These are phyloP conservation scores for Heliothis peltigera DNA, from an alignment of 2,888 invertebrate genomes.

Conservation along the genomic window DNA sequence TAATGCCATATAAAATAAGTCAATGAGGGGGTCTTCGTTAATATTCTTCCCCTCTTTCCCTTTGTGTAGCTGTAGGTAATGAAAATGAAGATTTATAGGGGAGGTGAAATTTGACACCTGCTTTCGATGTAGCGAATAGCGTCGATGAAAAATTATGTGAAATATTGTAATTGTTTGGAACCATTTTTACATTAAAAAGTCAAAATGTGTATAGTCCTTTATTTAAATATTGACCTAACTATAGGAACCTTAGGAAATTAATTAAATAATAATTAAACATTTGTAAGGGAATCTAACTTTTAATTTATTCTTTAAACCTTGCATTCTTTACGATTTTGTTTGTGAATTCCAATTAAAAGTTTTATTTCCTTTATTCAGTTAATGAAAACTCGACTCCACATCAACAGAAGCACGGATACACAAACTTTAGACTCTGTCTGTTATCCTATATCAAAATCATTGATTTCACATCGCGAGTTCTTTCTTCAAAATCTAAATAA, in stretches of 20 bases:
- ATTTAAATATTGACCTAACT: no score
- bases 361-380: slow-evolving; percentile 52
- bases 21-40: slow-evolving; percentile 60
- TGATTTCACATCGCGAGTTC: no score
- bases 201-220: no score
- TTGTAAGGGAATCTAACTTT: slow-evolving; percentile 38
- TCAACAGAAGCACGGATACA: slow-evolving; percentile 19
- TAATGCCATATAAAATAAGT: slow-evolving; percentile 60
- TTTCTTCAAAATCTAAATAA: background rate
- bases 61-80: slow-evolving; percentile 55
- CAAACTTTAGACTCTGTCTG: slow-evolving; percentile 13
- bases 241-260: slow-evolving; percentile 28
- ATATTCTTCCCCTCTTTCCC: slow-evolving; percentile 57
- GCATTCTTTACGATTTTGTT: slow-evolving; percentile 43
- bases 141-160: slow-evolving; percentile 54
- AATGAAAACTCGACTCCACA: slow-evolving; percentile 44
- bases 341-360: slow-evolving; percentile 53
- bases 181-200: background rate
- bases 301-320: slow-evolving; percentile 58
- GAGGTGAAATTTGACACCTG: slow-evolving; percentile 59
- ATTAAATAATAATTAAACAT: slow-evolving; percentile 28
- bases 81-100: slow-evolving; percentile 67
- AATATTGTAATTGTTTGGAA: slow-evolving; percentile 48
- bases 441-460: slow-evolving; percentile 3
- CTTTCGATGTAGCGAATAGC: slow-evolving; percentile 43